Percentiles rank a stretch among this genome's conserved stretches.
phyloP scores from a whole-genome alignment of 1,140 invertebrate genomes.

The Adelges cooleyi region DNA sequence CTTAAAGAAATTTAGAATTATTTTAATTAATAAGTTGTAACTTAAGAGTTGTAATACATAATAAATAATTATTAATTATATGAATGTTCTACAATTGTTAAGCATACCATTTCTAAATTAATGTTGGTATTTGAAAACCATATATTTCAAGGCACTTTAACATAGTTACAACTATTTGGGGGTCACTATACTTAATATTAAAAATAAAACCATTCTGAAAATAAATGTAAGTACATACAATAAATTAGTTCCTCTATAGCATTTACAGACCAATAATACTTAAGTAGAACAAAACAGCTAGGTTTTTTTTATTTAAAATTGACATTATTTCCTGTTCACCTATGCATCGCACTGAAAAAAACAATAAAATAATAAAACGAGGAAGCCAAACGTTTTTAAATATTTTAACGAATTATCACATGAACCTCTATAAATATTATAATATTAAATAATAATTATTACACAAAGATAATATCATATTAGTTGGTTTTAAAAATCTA shows the following conservation, averaged over 20 bases:
- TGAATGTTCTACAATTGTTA: not conserved
- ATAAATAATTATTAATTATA: conserved; percentile 17
- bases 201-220: conserved; percentile 12
- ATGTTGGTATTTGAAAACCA: conserved; percentile 13
- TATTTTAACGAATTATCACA: conserved; percentile 28
- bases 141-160: conserved; percentile 27
- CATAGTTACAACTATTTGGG: conserved; percentile 23
- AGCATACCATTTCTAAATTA: conserved; percentile 19
- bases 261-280: conserved; percentile 27
- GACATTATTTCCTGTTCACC: conserved; percentile 27
- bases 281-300: conserved; percentile 28
- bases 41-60: conserved; percentile 22
- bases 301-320: conserved; percentile 24
- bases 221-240: conserved; percentile 7
- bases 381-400: conserved; percentile 20
- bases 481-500: conserved; percentile 26
- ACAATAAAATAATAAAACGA: conserved; percentile 20
- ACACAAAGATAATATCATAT: conserved; percentile 15
- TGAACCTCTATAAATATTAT: conserved; percentile 24
- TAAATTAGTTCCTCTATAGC: conserved; percentile 22
- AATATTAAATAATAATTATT: conserved; percentile 24
- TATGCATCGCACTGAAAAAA: conserved; percentile 21
- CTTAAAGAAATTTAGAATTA: conserved; percentile 25
- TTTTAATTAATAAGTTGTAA: no score
- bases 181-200: conserved; percentile 19